Evolutionary conservation across 2,797 vertebrate genomes (phyloP).

Genomic region (Loriculus beryllinus): DNA sequence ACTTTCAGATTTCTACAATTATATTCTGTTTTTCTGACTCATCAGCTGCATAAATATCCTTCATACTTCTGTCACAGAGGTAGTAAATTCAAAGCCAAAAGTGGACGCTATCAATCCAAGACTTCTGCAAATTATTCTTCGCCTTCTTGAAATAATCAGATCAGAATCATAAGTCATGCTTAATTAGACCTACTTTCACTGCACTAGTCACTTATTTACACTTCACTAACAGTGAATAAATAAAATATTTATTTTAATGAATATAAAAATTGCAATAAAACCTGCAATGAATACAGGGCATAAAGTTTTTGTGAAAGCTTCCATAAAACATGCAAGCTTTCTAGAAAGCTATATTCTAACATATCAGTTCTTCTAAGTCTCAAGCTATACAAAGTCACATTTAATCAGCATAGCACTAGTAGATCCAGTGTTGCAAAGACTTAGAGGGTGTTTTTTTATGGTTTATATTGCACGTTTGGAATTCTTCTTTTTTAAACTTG

Average conservation of each 20-base stretch:
- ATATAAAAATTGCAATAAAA: background rate
- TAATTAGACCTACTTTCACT: background rate
- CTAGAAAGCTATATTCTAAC: background rate
- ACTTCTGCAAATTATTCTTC: background rate
- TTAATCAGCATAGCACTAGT: background rate
- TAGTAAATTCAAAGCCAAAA: background rate
- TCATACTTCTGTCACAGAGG: background rate
- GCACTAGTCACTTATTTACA: background rate
- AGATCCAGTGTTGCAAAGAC: background rate
- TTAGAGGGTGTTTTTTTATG: accelerated
- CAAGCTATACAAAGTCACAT: background rate
- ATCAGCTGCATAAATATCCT: background rate
- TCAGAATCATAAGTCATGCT: background rate
- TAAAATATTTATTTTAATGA: background rate
- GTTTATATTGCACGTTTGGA: background rate
- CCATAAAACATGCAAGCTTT: background rate
- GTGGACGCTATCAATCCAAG: background rate
- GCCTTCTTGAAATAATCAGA: background rate
- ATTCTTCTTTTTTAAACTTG: background rate
- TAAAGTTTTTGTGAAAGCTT: background rate
- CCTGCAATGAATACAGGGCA: background rate
- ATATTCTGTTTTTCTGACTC: background rate
- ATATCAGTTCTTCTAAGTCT: background rate
- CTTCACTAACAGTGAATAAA: background rate
- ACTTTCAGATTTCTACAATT: background rate